These are phyloP conservation scores for Pygoscelis adeliae DNA, from an alignment of 2,113 vertebrate species.

Conservation along the genomic window DNA sequence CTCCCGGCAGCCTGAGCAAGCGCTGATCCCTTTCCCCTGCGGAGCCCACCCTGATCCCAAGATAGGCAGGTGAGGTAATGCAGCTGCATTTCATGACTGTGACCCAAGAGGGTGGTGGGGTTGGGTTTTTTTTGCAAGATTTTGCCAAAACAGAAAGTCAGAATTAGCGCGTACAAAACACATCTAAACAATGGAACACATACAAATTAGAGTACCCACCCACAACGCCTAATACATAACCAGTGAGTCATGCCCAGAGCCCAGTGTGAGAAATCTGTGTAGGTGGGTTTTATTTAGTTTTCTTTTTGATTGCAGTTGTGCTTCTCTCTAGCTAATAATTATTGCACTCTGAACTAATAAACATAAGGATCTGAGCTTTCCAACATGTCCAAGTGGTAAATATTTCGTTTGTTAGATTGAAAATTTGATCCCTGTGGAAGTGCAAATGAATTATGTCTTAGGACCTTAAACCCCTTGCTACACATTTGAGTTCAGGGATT, in stretches of 20 bases:
- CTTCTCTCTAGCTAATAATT: constrained; percentile 38
- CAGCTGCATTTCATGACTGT: constrained; percentile 7
- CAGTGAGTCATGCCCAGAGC: constrained; percentile 35
- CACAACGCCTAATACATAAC: constrained; percentile 34
- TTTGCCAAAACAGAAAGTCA: constrained; percentile 59
- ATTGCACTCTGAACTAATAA: constrained; percentile 26
- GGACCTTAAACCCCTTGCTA: background rate
- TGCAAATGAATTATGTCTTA: background rate
- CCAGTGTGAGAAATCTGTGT: constrained; percentile 57
- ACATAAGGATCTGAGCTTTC: background rate
- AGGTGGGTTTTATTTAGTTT: constrained; percentile 43
- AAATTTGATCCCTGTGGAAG: background rate
- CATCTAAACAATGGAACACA: constrained; percentile 44
- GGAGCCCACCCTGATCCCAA: constrained; percentile 13
- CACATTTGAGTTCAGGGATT: background rate
- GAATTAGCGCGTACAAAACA: constrained; percentile 14
- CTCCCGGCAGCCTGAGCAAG: background rate
- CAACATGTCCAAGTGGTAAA: background rate
- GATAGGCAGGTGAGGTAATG: constrained; percentile 29
- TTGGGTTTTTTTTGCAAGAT: background rate
- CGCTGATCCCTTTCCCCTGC: background rate
- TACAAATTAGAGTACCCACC: constrained; percentile 47
- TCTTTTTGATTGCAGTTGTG: constrained; percentile 18
- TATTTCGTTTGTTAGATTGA: background rate
- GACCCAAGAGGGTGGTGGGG: background rate